Conservation (phyloP, 2,113 vertebrate species). For the Xyrauchen texanus region DNA sequence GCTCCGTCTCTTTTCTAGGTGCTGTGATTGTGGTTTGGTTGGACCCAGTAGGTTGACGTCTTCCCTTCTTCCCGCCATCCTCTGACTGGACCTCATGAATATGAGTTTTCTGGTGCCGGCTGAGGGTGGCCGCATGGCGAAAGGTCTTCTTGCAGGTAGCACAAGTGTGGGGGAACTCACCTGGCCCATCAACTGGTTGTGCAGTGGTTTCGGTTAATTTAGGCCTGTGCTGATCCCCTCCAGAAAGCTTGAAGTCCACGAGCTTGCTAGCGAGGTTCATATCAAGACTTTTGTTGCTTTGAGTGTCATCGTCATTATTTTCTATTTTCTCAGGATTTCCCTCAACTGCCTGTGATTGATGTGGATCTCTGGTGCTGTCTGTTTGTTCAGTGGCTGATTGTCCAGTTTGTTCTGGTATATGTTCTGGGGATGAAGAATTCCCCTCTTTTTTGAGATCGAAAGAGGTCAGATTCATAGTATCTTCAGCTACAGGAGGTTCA, state of each 20-base stretch:
- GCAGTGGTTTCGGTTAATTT: not conserved
- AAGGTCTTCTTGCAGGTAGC: constrained; percentile 88
- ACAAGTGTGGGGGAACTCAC: constrained; percentile 77
- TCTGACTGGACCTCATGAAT: constrained; percentile 49
- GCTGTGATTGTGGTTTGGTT: not conserved
- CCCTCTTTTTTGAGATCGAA: constrained; percentile 48
- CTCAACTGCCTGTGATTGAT: constrained; percentile 15
- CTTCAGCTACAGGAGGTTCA: constrained; percentile 66
- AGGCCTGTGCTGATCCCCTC: constrained; percentile 17
- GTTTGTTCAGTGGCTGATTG: constrained; percentile 54
- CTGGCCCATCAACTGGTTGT: constrained; percentile 67
- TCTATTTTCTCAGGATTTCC: not conserved
- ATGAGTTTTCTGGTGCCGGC: constrained; percentile 89
- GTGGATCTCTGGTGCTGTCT: constrained; percentile 23
- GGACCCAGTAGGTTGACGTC: not conserved
- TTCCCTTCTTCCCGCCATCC: constrained; percentile 38
- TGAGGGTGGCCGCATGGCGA: constrained; percentile 88
- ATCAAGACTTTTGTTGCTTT: constrained; percentile 95
- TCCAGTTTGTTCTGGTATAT: constrained; percentile 42
- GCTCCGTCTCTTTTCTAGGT: constrained; percentile 63
- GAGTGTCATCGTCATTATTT: constrained; percentile 78
- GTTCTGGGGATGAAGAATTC: constrained; percentile 31
- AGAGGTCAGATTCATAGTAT: constrained; percentile 74
- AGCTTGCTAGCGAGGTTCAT: constrained; percentile 91
- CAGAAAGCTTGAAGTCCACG: constrained; percentile 89